phyloP scores from a whole-genome alignment of 2,888 invertebrate species.

The Lasioglossum villosulum region DNA sequence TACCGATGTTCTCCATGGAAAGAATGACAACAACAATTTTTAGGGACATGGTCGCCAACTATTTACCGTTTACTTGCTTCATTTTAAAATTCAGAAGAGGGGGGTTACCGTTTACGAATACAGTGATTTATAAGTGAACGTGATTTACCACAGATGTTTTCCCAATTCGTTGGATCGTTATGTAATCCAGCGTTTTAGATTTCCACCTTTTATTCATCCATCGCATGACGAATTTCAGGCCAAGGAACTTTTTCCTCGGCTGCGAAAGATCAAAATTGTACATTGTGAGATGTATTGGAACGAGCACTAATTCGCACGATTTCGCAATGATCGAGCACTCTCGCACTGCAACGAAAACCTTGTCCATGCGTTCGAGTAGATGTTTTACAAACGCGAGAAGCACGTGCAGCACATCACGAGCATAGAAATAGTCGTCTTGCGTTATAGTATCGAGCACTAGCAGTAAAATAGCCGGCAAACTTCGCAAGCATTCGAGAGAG shows the following conservation, averaged over 20 bases:
- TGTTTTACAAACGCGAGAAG: conserved; percentile 17
- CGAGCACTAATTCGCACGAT: neutral
- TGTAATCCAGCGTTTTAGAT: too few species aligned
- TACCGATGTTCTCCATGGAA: neutral
- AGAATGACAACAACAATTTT: neutral
- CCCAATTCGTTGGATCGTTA: too few species aligned
- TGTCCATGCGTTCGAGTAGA: conserved; percentile 19
- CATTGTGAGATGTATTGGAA: neutral
- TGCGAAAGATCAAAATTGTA: neutral
- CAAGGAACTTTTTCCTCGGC: neutral
- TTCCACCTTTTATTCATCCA: neutral
- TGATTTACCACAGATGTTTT: neutral
- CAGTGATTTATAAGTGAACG: too few species aligned
- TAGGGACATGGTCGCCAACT: neutral
- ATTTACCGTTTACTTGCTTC: too few species aligned
- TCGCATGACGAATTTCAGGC: neutral
- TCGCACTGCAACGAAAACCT: conserved; percentile 22
- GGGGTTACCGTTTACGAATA: too few species aligned
- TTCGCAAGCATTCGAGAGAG: neutral
- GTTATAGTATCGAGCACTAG: conserved; percentile 17
- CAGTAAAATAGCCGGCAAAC: neutral
- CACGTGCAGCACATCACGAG: conserved; percentile 28
- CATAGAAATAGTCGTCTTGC: conserved; percentile 17
- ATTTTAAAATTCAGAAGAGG: too few species aligned
- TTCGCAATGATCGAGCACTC: conserved; percentile 7